A percentile compares a stretch with the other conserved stretches of the same genome.
These are phyloP conservation scores for Tanypteryx hageni DNA, from an alignment of 2,888 invertebrate species.

Conservation along the genomic window DNA sequence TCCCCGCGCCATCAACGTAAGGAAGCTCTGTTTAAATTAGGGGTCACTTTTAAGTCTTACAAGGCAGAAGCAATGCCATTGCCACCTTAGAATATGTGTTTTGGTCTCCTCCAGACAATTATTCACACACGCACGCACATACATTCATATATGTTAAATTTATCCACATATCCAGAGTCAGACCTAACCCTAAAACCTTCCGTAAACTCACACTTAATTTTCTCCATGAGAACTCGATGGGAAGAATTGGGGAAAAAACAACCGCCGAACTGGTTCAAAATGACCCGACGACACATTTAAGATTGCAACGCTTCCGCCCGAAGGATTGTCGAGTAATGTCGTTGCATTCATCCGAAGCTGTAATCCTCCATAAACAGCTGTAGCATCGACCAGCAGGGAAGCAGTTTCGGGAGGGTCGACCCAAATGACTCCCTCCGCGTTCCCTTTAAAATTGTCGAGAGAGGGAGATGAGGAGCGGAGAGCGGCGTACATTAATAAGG, in stretches of 20 bases:
- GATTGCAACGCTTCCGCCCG: constrained; percentile 40
- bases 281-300: constrained; percentile 59
- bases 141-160: background rate
- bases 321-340: constrained; percentile 17
- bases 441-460: constrained; percentile 21
- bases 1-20: too few species aligned
- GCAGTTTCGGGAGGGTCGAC: background rate
- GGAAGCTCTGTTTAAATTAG: too few species aligned
- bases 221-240: background rate
- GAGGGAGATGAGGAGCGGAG: background rate
- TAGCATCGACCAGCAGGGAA: background rate
- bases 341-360: background rate
- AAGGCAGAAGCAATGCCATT: too few species aligned
- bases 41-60: too few species aligned
- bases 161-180: background rate
- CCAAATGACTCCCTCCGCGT: background rate
- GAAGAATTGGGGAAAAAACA: background rate
- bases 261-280: background rate
- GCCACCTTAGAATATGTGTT: too few species aligned
- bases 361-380: background rate
- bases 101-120: too few species aligned
- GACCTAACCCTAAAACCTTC: background rate
- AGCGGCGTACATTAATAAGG: constrained; percentile 33
- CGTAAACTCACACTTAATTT: constrained; percentile 17
- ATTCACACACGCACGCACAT: too few species aligned